Percentiles rank a stretch among this genome's conserved stretches.
phyloP scores from a whole-genome alignment of 23 tunicate genomes.

The Halocynthia aurantium region DNA sequence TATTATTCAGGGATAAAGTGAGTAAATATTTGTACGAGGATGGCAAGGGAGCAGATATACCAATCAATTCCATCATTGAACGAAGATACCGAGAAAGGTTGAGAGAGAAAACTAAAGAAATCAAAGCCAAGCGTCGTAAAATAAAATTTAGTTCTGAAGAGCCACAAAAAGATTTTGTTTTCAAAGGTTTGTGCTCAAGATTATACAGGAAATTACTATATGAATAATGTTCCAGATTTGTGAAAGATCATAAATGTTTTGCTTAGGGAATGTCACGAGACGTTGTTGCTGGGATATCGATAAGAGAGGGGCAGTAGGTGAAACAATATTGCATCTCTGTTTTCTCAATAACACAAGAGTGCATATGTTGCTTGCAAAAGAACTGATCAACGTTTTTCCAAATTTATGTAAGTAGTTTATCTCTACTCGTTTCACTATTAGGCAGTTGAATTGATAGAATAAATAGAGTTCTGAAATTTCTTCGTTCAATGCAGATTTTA shows the following conservation, averaged over 20 bases:
- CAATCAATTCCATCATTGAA: slow-evolving; percentile 43
- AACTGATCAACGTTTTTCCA: slow-evolving; percentile 59
- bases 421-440: no score
- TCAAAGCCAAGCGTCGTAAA: no score
- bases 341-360: slow-evolving; percentile 62
- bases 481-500: no score
- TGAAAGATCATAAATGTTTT: background rate
- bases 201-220: background rate
- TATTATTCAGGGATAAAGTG: slow-evolving; percentile 36
- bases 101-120: no score
- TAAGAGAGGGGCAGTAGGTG: slow-evolving; percentile 79
- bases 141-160: background rate
- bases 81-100: slow-evolving; percentile 29
- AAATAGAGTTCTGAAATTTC: no score
- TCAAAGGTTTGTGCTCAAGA: background rate
- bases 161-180: background rate
- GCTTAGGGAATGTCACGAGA: slow-evolving; percentile 21
- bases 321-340: slow-evolving; percentile 81
- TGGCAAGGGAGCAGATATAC: slow-evolving; percentile 50
- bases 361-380: slow-evolving; percentile 67
- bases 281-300: slow-evolving; percentile 79
- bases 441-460: no score
- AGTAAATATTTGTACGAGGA: slow-evolving; percentile 50
- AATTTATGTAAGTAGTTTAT: slow-evolving; percentile 50
- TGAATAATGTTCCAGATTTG: background rate